These are phyloP conservation scores for Lasioglossum albipes DNA, from an alignment of 1,140 invertebrate genomes.

Conservation along the genomic window DNA sequence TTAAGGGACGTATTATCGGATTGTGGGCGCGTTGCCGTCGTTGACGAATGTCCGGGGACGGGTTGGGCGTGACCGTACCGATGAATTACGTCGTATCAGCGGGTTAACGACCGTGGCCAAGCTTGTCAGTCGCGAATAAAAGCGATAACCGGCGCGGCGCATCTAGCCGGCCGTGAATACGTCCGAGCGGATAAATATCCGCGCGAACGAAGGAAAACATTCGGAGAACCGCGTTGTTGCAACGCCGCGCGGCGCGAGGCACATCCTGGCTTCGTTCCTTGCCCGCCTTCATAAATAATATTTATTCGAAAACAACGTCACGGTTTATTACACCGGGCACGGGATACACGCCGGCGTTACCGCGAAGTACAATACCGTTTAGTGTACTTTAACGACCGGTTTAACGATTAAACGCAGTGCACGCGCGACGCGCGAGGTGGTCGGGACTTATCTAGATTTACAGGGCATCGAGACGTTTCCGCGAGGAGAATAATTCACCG, in stretches of 20 bases:
- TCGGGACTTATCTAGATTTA: constrained; percentile 18
- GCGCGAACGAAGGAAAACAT: background rate
- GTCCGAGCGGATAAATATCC: constrained; percentile 12
- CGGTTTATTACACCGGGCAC: constrained; percentile 40
- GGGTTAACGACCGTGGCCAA: constrained; percentile 46
- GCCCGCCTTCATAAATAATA: constrained; percentile 52
- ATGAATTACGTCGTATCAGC: constrained; percentile 53
- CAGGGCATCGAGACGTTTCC: background rate
- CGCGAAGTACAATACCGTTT: constrained; percentile 24
- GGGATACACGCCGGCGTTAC: background rate
- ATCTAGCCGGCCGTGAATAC: constrained; percentile 24
- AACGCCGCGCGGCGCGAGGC: background rate
- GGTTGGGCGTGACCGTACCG: constrained; percentile 50
- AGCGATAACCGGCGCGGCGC: constrained; percentile 28
- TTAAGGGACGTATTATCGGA: constrained; percentile 64
- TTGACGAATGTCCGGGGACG: constrained; percentile 53
- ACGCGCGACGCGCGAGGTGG: background rate
- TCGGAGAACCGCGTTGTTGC: background rate
- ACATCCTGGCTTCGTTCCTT: constrained; percentile 6
- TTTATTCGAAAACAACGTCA: constrained; percentile 47
- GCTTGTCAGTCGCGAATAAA: constrained; percentile 47
- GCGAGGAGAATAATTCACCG: background rate
- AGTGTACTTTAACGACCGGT: constrained; percentile 48
- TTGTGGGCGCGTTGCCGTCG: constrained; percentile 30
- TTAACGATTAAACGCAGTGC: constrained; percentile 22